Percentiles rank a stretch among this genome's conserved stretches.
These are phyloP conservation scores for Acyrthosiphon pisum DNA, from an alignment of 1,140 invertebrate species.

Conservation along the genomic window DNA sequence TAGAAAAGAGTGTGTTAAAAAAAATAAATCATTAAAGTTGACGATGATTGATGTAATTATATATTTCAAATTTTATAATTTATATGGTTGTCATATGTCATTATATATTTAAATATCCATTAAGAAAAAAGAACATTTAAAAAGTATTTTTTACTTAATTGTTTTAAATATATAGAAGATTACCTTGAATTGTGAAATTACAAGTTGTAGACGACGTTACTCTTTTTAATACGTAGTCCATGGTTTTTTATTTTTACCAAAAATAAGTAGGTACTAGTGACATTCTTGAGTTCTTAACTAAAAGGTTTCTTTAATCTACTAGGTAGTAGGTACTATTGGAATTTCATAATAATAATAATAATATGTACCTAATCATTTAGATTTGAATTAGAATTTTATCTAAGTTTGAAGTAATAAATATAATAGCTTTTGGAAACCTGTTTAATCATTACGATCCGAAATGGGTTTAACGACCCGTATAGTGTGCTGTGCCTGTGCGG, in stretches of 20 bases:
- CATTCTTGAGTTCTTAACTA: not conserved
- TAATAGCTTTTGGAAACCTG: not conserved
- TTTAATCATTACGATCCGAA: not conserved
- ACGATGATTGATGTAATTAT: not conserved
- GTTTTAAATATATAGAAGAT: not conserved
- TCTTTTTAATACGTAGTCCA: not conserved
- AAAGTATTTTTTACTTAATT: not conserved
- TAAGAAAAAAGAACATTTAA: not conserved
- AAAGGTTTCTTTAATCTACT: not conserved
- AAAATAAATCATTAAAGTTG: too few relatives aligned
- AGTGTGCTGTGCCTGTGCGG: not conserved
- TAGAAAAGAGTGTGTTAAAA: too few relatives aligned
- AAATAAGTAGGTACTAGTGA: not conserved
- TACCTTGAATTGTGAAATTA: constrained; percentile 4
- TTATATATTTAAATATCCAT: not conserved
- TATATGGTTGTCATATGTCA: not conserved
- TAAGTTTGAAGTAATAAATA: not conserved
- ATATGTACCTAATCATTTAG: not conserved
- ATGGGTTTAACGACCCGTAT: not conserved
- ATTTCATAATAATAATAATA: constrained; percentile 14
- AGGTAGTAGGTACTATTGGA: not conserved
- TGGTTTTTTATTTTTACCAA: not conserved
- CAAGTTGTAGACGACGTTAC: not conserved
- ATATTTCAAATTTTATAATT: not conserved
- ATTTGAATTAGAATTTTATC: not conserved